phyloP scores from a whole-genome alignment of 2,888 invertebrate species.

The Phlogophora meticulosa region DNA sequence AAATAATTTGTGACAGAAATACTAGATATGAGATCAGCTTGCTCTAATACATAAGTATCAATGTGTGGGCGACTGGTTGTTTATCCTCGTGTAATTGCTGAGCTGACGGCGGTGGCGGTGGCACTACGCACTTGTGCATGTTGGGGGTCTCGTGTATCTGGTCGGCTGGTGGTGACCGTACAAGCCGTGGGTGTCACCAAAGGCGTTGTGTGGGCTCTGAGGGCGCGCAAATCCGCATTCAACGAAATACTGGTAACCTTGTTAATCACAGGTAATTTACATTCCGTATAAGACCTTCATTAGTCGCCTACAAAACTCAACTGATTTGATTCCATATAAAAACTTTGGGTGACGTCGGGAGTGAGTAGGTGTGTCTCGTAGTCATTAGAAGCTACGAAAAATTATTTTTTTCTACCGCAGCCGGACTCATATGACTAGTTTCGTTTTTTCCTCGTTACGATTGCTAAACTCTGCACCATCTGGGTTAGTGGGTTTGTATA shows the following conservation, averaged over 20 bases:
- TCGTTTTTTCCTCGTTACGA: constrained; percentile 57
- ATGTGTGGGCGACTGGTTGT: constrained; percentile 72
- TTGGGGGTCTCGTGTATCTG: constrained; percentile 57
- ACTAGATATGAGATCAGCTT: constrained; percentile 82
- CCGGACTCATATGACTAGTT: constrained; percentile 30
- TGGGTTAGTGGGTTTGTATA: constrained; percentile 74
- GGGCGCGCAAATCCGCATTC: constrained; percentile 86
- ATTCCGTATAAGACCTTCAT: constrained; percentile 69
- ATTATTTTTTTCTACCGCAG: constrained; percentile 29
- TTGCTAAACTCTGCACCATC: constrained; percentile 68
- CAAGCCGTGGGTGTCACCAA: constrained; percentile 72
- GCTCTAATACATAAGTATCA: constrained; percentile 56
- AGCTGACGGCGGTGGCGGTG: constrained; percentile 51
- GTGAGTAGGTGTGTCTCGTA: constrained; percentile 43
- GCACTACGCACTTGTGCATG: constrained; percentile 47
- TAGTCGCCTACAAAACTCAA: constrained; percentile 58
- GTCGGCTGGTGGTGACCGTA: constrained; percentile 58
- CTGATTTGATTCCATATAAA: constrained; percentile 40
- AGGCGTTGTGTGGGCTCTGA: constrained; percentile 74
- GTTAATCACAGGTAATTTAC: constrained; percentile 71
- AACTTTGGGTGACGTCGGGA: constrained; percentile 35
- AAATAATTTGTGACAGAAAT: constrained; percentile 80
- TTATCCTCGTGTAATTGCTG: constrained; percentile 68
- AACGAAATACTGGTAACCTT: constrained; percentile 77
- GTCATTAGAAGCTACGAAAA: constrained; percentile 35